phyloP scores from a whole-genome alignment of 2,888 invertebrate species.

The Ectemnius continuus region DNA sequence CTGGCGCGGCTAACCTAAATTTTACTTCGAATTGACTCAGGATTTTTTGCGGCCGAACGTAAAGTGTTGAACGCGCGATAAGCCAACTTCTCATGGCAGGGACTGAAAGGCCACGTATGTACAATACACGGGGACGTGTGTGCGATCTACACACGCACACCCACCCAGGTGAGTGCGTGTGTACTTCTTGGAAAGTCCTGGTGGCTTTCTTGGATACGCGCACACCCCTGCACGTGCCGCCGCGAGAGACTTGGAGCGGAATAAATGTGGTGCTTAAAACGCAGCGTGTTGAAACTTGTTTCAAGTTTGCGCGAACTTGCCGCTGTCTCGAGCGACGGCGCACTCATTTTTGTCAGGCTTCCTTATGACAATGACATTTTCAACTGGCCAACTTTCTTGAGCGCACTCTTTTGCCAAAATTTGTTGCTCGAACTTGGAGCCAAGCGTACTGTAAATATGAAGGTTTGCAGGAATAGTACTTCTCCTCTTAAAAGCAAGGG shows the following conservation, averaged over 20 bases:
- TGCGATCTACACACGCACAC: no score
- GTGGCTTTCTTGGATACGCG: no score
- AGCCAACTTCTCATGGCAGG: neutral
- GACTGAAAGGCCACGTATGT: neutral
- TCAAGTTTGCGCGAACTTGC: conserved; percentile 19
- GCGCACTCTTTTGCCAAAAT: neutral
- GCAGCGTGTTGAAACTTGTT: conserved; percentile 12
- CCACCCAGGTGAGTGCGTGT: no score
- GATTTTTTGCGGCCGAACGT: neutral
- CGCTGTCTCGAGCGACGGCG: neutral
- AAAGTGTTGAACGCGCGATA: neutral
- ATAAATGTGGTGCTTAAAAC: conserved; percentile 19
- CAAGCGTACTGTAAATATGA: neutral
- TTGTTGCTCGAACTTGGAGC: neutral
- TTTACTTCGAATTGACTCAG: conserved; percentile 6
- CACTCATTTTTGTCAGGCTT: conserved; percentile 23
- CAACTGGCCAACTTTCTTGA: conserved; percentile 9
- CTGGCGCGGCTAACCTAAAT: conserved; percentile 1
- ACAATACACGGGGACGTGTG: neutral
- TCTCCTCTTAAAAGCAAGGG: neutral
- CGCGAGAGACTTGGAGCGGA: conserved; percentile 12
- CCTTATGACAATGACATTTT: conserved; percentile 16
- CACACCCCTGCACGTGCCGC: neutral
- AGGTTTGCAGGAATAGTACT: neutral
- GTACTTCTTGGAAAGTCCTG: no score